These are phyloP conservation scores for Orchesella flavescens DNA, from an alignment of 2,888 invertebrate genomes.

Conservation along the genomic window DNA sequence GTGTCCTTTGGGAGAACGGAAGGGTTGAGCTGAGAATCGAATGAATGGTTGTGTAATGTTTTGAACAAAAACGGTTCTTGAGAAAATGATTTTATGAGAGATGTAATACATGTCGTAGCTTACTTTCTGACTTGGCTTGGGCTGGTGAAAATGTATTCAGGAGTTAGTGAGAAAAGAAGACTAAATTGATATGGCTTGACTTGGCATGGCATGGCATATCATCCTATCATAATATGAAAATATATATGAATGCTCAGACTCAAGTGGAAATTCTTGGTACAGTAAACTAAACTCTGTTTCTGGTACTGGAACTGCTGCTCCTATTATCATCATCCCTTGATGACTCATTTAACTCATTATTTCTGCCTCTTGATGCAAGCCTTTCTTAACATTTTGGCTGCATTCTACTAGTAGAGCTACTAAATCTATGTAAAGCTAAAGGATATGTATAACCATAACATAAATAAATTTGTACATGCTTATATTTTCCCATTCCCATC, in stretches of 20 bases:
- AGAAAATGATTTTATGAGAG: constrained; percentile 34
- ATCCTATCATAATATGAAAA: no score
- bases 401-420: no score
- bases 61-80: constrained; percentile 20
- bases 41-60: constrained; percentile 45
- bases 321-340: constrained; percentile 42
- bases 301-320: constrained; percentile 9
- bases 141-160: no score
- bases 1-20: constrained; percentile 40
- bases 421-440: neutral
- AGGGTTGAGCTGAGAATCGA: constrained; percentile 13
- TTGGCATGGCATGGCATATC: no score
- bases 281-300: neutral
- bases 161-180: no score
- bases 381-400: neutral
- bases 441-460: constrained; percentile 33
- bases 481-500: neutral
- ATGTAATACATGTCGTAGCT: neutral
- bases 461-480: constrained; percentile 39
- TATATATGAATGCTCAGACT: no score
- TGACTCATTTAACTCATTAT: constrained; percentile 58
- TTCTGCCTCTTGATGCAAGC: constrained; percentile 41
- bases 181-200: no score
- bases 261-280: no score
- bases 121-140: no score